These are phyloP conservation scores for Enoplosus armatus DNA, from an alignment of 2,797 vertebrate species.

Conservation along the genomic window DNA sequence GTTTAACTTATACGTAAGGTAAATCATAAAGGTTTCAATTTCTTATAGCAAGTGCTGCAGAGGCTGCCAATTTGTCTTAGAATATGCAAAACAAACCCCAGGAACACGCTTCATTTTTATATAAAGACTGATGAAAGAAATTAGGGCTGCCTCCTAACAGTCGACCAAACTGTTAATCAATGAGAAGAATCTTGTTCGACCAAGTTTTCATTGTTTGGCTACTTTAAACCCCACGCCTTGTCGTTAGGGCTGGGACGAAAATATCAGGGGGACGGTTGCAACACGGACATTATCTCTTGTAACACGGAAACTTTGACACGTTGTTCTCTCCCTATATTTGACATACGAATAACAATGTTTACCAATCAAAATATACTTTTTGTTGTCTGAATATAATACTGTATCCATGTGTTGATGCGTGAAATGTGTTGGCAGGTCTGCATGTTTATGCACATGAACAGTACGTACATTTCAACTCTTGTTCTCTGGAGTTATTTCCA, in stretches of 20 bases:
- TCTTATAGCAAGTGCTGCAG: background rate
- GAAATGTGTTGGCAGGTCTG: slow-evolving; percentile 24
- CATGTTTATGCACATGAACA: background rate
- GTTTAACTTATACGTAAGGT: no score
- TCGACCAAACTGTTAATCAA: no score
- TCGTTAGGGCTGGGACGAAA: no score
- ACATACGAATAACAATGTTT: slow-evolving; percentile 3
- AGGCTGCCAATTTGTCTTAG: background rate
- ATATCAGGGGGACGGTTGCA: no score
- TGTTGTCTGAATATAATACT: background rate
- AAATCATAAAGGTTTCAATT: background rate
- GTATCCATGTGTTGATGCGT: slow-evolving; percentile 6
- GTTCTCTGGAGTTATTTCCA: slow-evolving; percentile 35
- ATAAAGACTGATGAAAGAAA: background rate
- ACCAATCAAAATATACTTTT: background rate
- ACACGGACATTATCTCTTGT: no score
- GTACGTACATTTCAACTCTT: slow-evolving; percentile 10
- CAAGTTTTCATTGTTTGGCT: no score
- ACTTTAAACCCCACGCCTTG: no score
- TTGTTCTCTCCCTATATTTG: background rate
- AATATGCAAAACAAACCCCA: background rate
- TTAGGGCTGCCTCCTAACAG: no score
- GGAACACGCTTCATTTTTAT: background rate
- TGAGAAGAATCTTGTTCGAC: no score
- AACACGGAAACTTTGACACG: slow-evolving; percentile 6